Conservation (phyloP, 1,140 invertebrate species). For the Drosophila tsacasi region DNA sequence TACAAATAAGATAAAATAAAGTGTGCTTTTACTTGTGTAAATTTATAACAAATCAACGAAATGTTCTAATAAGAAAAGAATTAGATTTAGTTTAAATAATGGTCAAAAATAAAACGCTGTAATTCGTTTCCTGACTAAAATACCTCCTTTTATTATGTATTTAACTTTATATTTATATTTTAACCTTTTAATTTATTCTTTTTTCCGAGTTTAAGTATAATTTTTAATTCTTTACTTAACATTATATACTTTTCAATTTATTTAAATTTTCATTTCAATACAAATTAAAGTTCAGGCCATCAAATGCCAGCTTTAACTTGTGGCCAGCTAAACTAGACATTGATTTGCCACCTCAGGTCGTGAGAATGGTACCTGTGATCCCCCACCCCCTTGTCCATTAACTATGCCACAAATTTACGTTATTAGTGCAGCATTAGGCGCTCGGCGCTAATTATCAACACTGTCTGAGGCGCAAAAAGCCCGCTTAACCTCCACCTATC, state of each 20-base stretch:
- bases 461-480: slow-evolving; percentile 64
- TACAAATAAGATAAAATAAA: too few species aligned
- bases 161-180: too few species aligned
- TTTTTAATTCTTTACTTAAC: background rate
- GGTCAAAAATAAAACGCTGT: background rate
- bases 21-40: too few species aligned
- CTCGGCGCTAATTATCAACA: slow-evolving; percentile 78
- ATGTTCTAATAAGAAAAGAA: too few species aligned
- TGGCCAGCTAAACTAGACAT: slow-evolving; percentile 12
- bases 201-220: too few species aligned
- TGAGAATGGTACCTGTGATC: slow-evolving; percentile 3
- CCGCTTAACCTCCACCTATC: slow-evolving; percentile 43
- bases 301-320: background rate
- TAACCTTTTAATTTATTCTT: too few species aligned
- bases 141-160: background rate
- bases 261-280: too few species aligned
- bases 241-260: too few species aligned
- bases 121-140: background rate
- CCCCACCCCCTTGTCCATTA: background rate
- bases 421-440: slow-evolving; percentile 80
- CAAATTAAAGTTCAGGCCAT: background rate
- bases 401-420: slow-evolving; percentile 77
- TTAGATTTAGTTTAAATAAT: too few species aligned
- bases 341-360: slow-evolving; percentile 28
- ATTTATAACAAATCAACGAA: too few species aligned